Conservation (phyloP, 2,797 vertebrate species). For the Darevskia mixta region DNA sequence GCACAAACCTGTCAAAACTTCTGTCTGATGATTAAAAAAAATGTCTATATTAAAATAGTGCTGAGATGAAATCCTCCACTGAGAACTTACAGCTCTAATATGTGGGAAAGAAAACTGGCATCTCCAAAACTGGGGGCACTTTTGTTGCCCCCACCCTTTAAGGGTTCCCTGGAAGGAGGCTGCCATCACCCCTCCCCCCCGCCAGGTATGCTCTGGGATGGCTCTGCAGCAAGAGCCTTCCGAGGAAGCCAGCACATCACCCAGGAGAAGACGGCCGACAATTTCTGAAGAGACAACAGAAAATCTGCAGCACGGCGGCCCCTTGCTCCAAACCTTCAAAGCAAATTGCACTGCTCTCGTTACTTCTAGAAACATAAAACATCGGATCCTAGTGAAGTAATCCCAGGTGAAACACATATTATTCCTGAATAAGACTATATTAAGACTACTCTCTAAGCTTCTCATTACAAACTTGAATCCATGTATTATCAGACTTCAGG, state of each 20-base stretch:
- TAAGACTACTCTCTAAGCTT: not conserved
- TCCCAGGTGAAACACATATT: not conserved
- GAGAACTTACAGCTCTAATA: not conserved
- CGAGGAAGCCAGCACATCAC: not conserved
- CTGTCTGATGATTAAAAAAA: no score
- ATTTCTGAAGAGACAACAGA: not conserved
- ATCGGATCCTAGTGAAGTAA: not conserved
- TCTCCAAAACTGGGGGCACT: not conserved
- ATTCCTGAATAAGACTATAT: not conserved
- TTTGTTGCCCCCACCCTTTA: not conserved
- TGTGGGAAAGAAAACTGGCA: not conserved
- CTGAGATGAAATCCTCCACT: not conserved
- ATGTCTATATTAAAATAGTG: not conserved
- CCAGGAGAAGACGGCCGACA: not conserved
- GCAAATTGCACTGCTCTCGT: no score
- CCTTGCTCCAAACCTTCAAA: not conserved
- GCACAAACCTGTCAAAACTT: no score
- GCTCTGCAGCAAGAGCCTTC: no score
- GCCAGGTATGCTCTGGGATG: not conserved
- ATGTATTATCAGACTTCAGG: not conserved
- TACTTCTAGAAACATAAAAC: not conserved
- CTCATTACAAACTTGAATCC: not conserved
- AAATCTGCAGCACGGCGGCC: no score
- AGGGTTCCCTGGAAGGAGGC: not conserved
- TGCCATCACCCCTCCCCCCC: no score